These are phyloP conservation scores for Ploceus nigricollis DNA, from an alignment of 2,113 vertebrate species.

Conservation along the genomic window DNA sequence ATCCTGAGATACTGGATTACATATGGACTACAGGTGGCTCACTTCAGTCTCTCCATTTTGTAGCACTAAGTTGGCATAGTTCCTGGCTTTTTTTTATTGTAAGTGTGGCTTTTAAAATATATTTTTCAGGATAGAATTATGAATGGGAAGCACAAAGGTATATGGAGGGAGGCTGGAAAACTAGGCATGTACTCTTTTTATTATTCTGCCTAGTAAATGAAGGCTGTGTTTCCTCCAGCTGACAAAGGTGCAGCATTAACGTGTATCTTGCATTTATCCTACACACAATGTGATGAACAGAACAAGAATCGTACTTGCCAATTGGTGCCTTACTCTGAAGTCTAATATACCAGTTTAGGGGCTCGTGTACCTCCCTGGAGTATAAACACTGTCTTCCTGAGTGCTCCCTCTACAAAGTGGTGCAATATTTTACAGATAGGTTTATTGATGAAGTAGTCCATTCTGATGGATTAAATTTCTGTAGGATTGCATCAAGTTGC, in stretches of 20 bases:
- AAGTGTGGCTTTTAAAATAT: not conserved
- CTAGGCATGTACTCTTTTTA: not conserved
- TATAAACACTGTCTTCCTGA: not conserved
- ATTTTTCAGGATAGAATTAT: not conserved
- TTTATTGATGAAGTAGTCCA: not conserved
- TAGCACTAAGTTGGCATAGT: not conserved
- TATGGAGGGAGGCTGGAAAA: not conserved
- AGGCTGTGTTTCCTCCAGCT: not conserved
- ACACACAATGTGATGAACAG: not conserved
- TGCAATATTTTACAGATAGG: constrained; percentile 3
- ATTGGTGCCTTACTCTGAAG: constrained; percentile 36
- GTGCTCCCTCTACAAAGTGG: not conserved
- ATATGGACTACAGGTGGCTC: not conserved
- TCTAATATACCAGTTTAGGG: not conserved
- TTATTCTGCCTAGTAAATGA: not conserved
- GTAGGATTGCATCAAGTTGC: constrained; percentile 12
- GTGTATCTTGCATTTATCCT: not conserved
- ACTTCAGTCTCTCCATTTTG: not conserved
- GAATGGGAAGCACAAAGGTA: not conserved
- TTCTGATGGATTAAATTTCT: not conserved
- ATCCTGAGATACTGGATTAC: not conserved
- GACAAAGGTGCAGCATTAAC: not conserved
- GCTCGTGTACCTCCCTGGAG: not conserved
- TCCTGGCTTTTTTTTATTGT: not conserved
- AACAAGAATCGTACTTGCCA: not conserved